Evolutionary conservation across 1,140 invertebrate species (phyloP).

Genomic region (Heliothis subflexa): DNA sequence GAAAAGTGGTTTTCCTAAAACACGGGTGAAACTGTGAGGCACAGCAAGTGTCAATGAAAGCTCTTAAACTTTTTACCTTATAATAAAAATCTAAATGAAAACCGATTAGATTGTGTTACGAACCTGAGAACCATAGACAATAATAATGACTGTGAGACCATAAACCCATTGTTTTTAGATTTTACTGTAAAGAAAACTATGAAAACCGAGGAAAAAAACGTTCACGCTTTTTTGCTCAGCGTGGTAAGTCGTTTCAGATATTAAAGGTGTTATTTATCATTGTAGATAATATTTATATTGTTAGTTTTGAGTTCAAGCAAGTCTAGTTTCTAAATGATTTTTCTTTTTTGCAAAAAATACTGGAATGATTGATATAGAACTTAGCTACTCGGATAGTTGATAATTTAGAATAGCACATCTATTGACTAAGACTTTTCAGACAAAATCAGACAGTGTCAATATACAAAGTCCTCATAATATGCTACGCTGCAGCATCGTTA

Average conservation of each 20-base stretch:
- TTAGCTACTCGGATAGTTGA: no score
- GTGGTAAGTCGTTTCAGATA: slow-evolving; percentile 1
- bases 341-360: neutral
- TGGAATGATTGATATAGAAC: no score
- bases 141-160: slow-evolving; percentile 3
- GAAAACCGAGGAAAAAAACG: neutral
- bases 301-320: neutral
- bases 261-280: slow-evolving; percentile 1
- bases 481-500: no score
- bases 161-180: neutral
- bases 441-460: no score
- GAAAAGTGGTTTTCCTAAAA: no score
- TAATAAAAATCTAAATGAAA: slow-evolving; percentile 8
- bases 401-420: no score
- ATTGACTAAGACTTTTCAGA: no score
- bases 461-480: no score
- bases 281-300: neutral
- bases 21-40: no score
- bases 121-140: slow-evolving; percentile 19
- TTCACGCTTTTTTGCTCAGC: slow-evolving; percentile 17
- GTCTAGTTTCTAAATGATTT: neutral
- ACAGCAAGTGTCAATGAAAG: neutral
- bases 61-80: neutral
- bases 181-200: slow-evolving; percentile 8
- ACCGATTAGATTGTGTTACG: slow-evolving; percentile 15